These are phyloP conservation scores for Fragum fragum DNA, from an alignment of 2,888 invertebrate species.

Conservation along the genomic window DNA sequence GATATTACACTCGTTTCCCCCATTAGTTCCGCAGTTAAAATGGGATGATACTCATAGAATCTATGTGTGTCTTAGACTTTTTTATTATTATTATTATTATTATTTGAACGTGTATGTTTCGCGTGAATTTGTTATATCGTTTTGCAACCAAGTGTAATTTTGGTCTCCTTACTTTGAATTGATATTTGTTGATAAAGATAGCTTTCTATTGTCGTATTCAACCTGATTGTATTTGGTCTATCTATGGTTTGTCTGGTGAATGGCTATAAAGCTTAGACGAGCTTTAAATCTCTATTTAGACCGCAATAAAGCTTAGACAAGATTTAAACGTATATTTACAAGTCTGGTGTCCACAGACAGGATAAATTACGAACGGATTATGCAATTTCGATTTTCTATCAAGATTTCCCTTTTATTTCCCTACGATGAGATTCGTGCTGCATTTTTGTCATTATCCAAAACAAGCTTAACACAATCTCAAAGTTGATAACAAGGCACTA, in stretches of 20 bases:
- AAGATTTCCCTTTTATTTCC: neutral
- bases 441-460: neutral
- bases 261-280: neutral
- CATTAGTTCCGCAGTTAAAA: too few species aligned
- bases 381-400: slow-evolving; percentile 3
- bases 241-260: neutral
- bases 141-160: too few species aligned
- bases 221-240: neutral
- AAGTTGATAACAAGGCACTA: too few species aligned
- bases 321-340: neutral
- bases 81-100: too few species aligned
- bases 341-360: neutral
- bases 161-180: too few species aligned
- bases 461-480: neutral
- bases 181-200: too few species aligned
- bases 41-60: too few species aligned
- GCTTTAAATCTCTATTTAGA: neutral
- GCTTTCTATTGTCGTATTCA: too few species aligned
- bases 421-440: neutral
- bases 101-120: too few species aligned
- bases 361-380: neutral
- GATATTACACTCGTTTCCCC: too few species aligned
- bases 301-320: neutral
- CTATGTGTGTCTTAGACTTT: too few species aligned
- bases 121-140: too few species aligned